Evolutionary conservation across 2,113 vertebrate species (phyloP).

Genomic region (Oostethus manadensis): DNA sequence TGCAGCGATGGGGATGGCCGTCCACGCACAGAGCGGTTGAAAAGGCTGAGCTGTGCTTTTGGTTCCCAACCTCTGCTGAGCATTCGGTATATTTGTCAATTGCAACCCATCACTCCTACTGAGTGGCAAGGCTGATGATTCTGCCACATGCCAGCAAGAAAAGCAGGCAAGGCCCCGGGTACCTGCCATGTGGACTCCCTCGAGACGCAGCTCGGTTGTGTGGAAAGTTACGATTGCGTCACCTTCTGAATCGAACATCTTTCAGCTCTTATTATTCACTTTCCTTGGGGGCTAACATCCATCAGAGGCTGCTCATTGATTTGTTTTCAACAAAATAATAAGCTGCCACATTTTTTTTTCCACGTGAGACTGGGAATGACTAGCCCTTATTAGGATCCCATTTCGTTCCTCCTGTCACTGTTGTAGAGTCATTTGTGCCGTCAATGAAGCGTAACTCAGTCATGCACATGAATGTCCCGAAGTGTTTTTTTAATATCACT

Average conservation of each 20-base stretch:
- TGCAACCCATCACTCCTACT: conserved; percentile 37
- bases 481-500: too few relatives aligned
- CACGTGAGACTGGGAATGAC: conserved; percentile 26
- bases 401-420: conserved; percentile 14
- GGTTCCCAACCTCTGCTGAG: conserved; percentile 9
- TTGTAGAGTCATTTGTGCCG: conserved; percentile 7
- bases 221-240: conserved; percentile 18
- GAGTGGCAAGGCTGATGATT: conserved; percentile 40
- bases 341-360: conserved; percentile 34
- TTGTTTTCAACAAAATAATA: conserved; percentile 19
- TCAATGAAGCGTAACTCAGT: conserved; percentile 12
- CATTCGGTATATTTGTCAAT: conserved; percentile 40
- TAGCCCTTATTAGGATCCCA: conserved; percentile 24
- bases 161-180: conserved; percentile 18
- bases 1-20: neutral
- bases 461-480: conserved; percentile 8
- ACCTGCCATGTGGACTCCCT: conserved; percentile 9
- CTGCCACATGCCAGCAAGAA: conserved; percentile 20
- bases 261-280: conserved; percentile 14
- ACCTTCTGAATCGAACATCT: conserved; percentile 21
- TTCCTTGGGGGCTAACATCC: conserved; percentile 12
- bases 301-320: conserved; percentile 35
- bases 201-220: neutral
- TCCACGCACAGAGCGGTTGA: neutral
- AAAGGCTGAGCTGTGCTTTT: neutral